Conservation (phyloP, 2,797 vertebrate genomes). For the Taenioides sp. region DNA sequence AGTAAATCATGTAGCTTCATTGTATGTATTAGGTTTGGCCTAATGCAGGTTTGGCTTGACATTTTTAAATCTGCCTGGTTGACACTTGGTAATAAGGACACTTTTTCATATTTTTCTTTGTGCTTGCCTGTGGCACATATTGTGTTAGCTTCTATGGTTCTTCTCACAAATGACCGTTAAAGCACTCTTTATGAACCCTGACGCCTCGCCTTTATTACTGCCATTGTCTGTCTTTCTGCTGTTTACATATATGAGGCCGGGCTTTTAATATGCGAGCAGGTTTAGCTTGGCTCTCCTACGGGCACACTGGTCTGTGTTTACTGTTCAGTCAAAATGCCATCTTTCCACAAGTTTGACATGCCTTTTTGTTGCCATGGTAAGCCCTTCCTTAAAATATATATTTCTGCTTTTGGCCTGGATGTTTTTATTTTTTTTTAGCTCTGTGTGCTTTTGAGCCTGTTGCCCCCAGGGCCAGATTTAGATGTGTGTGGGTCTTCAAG, state of each 20-base stretch:
- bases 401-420: constrained; percentile 80
- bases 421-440: constrained; percentile 66
- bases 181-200: constrained; percentile 77
- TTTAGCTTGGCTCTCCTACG: constrained; percentile 75
- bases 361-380: constrained; percentile 81
- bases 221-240: constrained; percentile 76
- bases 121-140: constrained; percentile 49
- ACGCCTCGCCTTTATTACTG: constrained; percentile 78
- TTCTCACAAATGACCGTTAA: constrained; percentile 78
- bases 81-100: constrained; percentile 30
- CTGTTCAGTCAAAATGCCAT: constrained; percentile 72
- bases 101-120: constrained; percentile 39
- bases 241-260: constrained; percentile 72
- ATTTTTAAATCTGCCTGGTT: constrained; percentile 41
- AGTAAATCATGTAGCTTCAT: not conserved
- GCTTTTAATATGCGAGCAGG: constrained; percentile 73
- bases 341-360: constrained; percentile 81
- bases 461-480: constrained; percentile 85
- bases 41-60: not conserved
- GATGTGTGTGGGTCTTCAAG: constrained; percentile 87
- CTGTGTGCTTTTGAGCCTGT: constrained; percentile 80
- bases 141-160: constrained; percentile 64
- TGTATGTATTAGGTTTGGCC: not conserved
- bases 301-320: constrained; percentile 75
- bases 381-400: constrained; percentile 81